Base-by-base conservation (phyloP, 2,113 vertebrate species). In the Mesitornis unicolor region DNA sequence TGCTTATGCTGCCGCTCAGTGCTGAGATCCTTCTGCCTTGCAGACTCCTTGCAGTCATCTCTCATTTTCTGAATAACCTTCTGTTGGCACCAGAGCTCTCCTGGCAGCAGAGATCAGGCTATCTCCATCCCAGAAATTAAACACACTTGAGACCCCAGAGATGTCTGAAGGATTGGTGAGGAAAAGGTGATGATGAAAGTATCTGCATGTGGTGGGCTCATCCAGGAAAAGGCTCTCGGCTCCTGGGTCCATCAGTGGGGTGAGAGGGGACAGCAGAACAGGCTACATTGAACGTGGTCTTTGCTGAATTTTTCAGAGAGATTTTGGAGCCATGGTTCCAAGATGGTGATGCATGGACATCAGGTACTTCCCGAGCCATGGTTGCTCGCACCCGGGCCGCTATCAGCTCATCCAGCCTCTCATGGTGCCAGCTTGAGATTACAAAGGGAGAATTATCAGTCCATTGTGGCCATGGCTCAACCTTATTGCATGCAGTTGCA, bases 111-210 rank as follows among this genome's bases (percentile, higher is more conserved):
- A 48, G 25, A 57, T 53, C 70, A 45, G 51, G 33, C 43, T 25
- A 1, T 7, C 9, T 20, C 63, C 48, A n/a, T 15, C 78, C 48
- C 54, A 69, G 19, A 50, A 92, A 38, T 2, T 13, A 31, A 69
- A 5, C 29, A 38, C 11, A 4, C 38, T 65, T 5, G 0, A 82
- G 65, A 8, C 9, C 11, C 10, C 0, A 1, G 53, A 7, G 20
- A 22, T 92, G 9, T 28, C 54, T 5, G 24, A 18, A 36, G 83
- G 31, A 4, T 70, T 57, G 63, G 16, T 38, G 64, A 85, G 47
- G 70, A 47, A 43, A 11, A 82, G 12, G 9, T 16, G 65, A 45
- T 20, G 45, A 7, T 11, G 2, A 0, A 42, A 60, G 35, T 10
- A 20, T 35, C 35, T 91, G 31, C 14, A 36, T 14, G 25, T 22